Evolutionary conservation across 2,888 invertebrate genomes (phyloP).

Genomic region (Nephrotoma appendiculata): DNA sequence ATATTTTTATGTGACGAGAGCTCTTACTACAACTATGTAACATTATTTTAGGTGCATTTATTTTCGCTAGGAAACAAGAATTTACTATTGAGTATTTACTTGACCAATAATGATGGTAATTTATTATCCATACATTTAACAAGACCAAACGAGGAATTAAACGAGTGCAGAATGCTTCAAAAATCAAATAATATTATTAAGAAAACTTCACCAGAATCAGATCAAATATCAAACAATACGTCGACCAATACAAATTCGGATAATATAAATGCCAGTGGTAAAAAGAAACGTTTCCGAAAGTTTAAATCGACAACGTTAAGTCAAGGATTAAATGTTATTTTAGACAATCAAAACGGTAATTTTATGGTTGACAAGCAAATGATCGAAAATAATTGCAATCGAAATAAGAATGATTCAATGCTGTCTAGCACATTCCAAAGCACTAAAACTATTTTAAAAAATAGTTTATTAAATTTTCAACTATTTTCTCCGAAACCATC

Average conservation of each 20-base stretch:
- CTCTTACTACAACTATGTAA: not conserved
- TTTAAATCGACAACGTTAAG: not conserved
- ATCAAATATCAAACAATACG: not conserved
- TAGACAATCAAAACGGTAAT: not conserved
- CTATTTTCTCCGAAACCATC: constrained; percentile 22
- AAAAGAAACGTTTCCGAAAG: not conserved
- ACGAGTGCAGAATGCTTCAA: not conserved
- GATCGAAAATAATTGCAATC: constrained; percentile 15
- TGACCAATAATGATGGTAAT: constrained; percentile 19
- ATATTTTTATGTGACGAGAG: not conserved
- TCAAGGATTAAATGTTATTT: not conserved
- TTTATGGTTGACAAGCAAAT: not conserved
- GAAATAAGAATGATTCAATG: constrained; percentile 18
- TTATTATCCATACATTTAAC: constrained; percentile 12
- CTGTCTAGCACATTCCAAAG: constrained; percentile 15
- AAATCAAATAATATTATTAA: not conserved
- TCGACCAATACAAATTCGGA: not conserved
- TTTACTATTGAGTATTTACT: constrained; percentile 26
- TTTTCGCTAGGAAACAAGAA: constrained; percentile 29
- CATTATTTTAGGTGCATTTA: constrained; percentile 25
- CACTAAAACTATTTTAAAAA: constrained; percentile 20
- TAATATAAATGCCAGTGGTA: not conserved
- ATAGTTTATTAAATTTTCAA: constrained; percentile 27
- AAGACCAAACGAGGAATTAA: not conserved
- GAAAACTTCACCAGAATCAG: not conserved